Evolutionary conservation across 2,888 invertebrate species (phyloP), one percentile per base, ranked within the genome.

Genomic region (Dascillus cervinus): DNA sequence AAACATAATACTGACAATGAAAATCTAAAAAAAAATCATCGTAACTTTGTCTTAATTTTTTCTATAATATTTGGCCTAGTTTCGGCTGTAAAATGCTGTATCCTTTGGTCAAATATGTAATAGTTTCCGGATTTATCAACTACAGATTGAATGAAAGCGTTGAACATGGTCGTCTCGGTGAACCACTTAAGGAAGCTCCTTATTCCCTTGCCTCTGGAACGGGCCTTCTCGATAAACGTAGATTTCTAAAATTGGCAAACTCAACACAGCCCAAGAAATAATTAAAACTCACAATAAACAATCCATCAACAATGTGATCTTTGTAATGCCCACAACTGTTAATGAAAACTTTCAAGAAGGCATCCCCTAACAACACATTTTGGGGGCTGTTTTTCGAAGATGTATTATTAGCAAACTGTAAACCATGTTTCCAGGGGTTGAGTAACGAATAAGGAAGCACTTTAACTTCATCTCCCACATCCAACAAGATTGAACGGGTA

Each of bases 131-230:
- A 52, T 43, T 61, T 53, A 15, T 44, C 44, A 4, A 55, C 19
- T 12, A 58, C 56, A n/a, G 55, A 70, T 44, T 78, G 74, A 29
- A 80, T 69, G 60, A 83, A 88, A 27, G 79, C 74, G 39, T 79
- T 75, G 60, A 89, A 89, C 84, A 89, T 86, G 1, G 86, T 82
- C 0, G 88, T 88, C 56, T 89, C 86, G 0, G 82, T 77, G 63
- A 90, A 89, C 88, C 88, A 89, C 45, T 86, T 83, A 1, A 89
- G 66, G 60, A 89, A 87, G 48, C 78, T 75, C 43, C 79, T 76
- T 19, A 78, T 71, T 26, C 77, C 76, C 55, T 79, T 78, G 0
- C 81, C 75, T 29, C 43, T 52, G 0, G 70, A 56, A 3, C 75
- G 71, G 41, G 69, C 71, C 32, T 46, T 44, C 47, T 76, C 76